Base-by-base conservation (phyloP, 2,888 invertebrate genomes). In the Dorcus parallelipipedus region DNA sequence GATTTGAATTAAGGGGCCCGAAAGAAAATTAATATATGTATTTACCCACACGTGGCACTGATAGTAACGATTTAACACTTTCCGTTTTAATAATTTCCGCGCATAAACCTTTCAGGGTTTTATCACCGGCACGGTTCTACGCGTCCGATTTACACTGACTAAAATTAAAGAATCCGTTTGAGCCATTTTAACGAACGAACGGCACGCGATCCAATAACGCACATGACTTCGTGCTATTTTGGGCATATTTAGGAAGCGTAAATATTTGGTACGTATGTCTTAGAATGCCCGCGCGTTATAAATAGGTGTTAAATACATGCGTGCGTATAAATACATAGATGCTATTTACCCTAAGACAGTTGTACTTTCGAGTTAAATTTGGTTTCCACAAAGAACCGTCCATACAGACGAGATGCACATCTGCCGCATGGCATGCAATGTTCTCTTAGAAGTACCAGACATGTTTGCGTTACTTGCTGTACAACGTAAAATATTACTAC, bases 241-340 rank as follows among this genome's bases (percentile, higher is more conserved):
- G 58, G 64, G 72, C 66, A 60, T 54, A 65, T 61, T 70, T 69
- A 62, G 64, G 66, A 69, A 69, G 67, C 64, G 67, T 71, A 72
- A 72, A 69, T 71, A 72, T 72, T 68, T 67, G 65, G 48, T 55
- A 69, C 73, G 73, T 72, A 67, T 50, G 74, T 75, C 75, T 64
- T 48, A 52, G 69, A 66, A 65, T 62, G 54, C 59, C 55, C 51
- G 58, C 40, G 62, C 52, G 26, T 66, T 73, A 74, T 68, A 75
- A 74, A 74, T 74, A 74, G 73, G 67, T 66, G 69, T 69, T 70
- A 72, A 72, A 69, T 66, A 66, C 63, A 65, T 64, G 67, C 65
- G 45, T 49, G 49, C 17, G 52, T 47, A 26, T 41, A 49, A 51
- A 39, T 56, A 41, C 49, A 23, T 26, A 14, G 39, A 47, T 40